Conservation (phyloP, 2,888 invertebrate species). For the Coecobrya sp. region DNA sequence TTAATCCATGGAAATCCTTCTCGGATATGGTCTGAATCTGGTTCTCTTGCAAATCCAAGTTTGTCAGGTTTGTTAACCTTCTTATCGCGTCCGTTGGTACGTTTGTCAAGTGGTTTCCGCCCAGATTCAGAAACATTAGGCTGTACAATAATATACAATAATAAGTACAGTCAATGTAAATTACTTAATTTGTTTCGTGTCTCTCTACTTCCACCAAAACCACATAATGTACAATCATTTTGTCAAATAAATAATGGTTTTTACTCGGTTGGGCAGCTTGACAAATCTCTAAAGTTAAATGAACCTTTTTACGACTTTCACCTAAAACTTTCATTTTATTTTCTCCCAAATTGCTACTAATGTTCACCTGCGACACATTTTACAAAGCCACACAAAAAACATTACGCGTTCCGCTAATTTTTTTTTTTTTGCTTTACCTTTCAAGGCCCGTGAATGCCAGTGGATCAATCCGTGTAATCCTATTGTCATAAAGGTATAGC, state of each 20-base stretch:
- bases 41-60: slow-evolving; percentile 96
- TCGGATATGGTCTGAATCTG: slow-evolving; percentile 92
- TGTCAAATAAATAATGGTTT: no score
- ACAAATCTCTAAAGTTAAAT: no score
- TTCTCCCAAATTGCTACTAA: not conserved
- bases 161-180: not conserved
- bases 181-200: not conserved
- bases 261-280: no score
- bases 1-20: slow-evolving; percentile 95
- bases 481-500: slow-evolving; percentile 95
- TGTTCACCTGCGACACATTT: not conserved
- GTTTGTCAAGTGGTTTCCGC: slow-evolving; percentile 93
- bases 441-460: slow-evolving; percentile 96
- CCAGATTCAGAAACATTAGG: slow-evolving; percentile 92
- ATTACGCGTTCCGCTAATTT: not conserved
- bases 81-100: slow-evolving; percentile 95
- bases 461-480: slow-evolving; percentile 93
- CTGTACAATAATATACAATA: slow-evolving; percentile 5
- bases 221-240: not conserved
- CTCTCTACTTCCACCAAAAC: not conserved
- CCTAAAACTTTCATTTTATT: no score
- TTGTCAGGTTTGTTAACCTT: slow-evolving; percentile 93
- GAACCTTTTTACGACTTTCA: no score
- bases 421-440: slow-evolving; percentile 17
- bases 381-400: not conserved